Conservation (phyloP, 1,140 invertebrate species). For the Paralvinella palmiformis region DNA sequence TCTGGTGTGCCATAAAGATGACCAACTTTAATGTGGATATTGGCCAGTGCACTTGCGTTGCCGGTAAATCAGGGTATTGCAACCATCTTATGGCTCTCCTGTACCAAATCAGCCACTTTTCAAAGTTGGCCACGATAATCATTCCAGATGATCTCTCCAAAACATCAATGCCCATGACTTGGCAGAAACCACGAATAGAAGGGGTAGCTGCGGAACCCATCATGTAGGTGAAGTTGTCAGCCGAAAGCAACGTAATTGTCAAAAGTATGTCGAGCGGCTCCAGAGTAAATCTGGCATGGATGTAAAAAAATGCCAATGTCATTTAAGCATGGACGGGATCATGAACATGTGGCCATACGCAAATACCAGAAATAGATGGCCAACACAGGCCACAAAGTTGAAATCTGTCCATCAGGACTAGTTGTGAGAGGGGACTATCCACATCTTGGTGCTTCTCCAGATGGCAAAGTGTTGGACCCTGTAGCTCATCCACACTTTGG, state of each 20-base stretch:
- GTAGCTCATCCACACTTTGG: slow-evolving; percentile 2
- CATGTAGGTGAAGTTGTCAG: neutral
- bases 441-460: neutral
- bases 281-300: neutral
- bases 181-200: neutral
- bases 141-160: slow-evolving; percentile 9
- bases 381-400: neutral
- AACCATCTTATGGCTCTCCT: neutral
- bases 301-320: slow-evolving; percentile 2
- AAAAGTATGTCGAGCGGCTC: neutral
- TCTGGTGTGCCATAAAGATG: neutral
- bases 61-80: slow-evolving; percentile 1
- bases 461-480: slow-evolving; percentile 4
- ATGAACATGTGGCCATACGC: neutral
- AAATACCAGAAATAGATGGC: neutral
- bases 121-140: neutral
- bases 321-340: neutral
- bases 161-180: slow-evolving; percentile 8
- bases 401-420: neutral
- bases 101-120: slow-evolving; percentile 8
- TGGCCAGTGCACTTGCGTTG: slow-evolving; percentile 3
- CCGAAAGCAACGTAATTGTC: slow-evolving; percentile 2
- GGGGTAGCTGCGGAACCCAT: neutral
- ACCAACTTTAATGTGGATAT: slow-evolving; percentile 1
- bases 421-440: neutral